A percentile compares a stretch with the other conserved stretches of the same genome.
Evolutionary conservation across 2,888 invertebrate genomes (phyloP).

Genomic region (Steromphala cineraria): DNA sequence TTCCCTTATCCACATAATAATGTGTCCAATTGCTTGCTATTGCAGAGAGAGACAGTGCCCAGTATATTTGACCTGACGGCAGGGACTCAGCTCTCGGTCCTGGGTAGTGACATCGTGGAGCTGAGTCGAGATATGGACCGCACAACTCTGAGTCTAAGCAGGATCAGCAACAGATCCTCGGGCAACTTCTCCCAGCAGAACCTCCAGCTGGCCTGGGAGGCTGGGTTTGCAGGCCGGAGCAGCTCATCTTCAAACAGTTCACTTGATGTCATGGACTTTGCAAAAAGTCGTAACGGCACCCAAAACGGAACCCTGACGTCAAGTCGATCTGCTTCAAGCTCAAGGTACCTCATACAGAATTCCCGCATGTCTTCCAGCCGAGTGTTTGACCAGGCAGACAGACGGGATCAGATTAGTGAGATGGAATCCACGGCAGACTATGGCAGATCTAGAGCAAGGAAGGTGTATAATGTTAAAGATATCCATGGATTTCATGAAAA

Average conservation of each 20-base stretch:
- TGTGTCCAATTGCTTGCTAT: background rate
- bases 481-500: constrained; percentile 13
- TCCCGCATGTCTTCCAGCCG: background rate
- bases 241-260: constrained; percentile 35
- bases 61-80: background rate
- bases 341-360: background rate
- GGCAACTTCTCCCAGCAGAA: constrained; percentile 13
- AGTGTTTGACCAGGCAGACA: background rate
- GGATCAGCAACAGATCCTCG: background rate
- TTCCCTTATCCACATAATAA: too few relatives aligned
- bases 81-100: background rate
- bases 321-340: background rate
- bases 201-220: constrained; percentile 37
- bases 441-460: background rate
- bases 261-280: constrained; percentile 26
- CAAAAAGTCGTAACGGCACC: background rate
- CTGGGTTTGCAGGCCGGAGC: constrained; percentile 30
- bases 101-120: constrained; percentile 12
- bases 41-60: background rate
- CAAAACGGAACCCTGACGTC: background rate
- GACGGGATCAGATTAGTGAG: constrained; percentile 7
- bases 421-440: constrained; percentile 18
- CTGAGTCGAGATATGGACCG: constrained; percentile 12
- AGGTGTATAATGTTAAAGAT: background rate
- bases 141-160: constrained; percentile 21